Conservation (phyloP, 2,113 vertebrate species). For the Ictalurus furcatus region DNA sequence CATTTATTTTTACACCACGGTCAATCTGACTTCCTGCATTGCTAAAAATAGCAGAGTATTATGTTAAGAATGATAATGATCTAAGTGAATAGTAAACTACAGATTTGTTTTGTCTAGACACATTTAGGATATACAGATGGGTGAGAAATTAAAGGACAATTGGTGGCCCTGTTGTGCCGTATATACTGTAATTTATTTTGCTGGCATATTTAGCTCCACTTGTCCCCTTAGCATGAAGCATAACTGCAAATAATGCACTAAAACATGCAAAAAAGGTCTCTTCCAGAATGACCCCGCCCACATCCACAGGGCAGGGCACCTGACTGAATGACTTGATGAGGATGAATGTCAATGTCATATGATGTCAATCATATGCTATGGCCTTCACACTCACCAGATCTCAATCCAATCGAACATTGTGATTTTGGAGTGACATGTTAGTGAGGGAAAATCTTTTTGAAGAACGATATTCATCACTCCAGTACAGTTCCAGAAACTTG, state of each 20-base stretch:
- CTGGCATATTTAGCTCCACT: neutral
- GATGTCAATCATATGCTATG: neutral
- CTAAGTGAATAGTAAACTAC: neutral
- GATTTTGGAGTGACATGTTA: neutral
- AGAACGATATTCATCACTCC: neutral
- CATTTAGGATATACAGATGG: neutral
- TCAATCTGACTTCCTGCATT: slow-evolving; percentile 1
- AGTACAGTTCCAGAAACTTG: neutral
- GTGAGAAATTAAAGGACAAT: neutral
- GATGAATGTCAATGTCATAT: neutral
- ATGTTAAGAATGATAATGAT: neutral
- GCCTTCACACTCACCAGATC: neutral
- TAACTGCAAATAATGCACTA: neutral
- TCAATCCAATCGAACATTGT: neutral
- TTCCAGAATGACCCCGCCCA: neutral
- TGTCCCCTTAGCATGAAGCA: neutral
- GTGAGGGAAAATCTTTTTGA: neutral
- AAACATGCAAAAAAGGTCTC: neutral
- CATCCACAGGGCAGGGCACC: neutral
- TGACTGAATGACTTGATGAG: neutral
- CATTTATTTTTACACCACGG: neutral
- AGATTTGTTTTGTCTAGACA: neutral
- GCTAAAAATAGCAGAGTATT: neutral
- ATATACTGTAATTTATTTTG: neutral
- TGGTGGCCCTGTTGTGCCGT: neutral